Percentiles rank a stretch among this genome's conserved stretches.
These are phyloP conservation scores for Listronotus oregonensis DNA, from an alignment of 1,140 invertebrate genomes.

Conservation along the genomic window DNA sequence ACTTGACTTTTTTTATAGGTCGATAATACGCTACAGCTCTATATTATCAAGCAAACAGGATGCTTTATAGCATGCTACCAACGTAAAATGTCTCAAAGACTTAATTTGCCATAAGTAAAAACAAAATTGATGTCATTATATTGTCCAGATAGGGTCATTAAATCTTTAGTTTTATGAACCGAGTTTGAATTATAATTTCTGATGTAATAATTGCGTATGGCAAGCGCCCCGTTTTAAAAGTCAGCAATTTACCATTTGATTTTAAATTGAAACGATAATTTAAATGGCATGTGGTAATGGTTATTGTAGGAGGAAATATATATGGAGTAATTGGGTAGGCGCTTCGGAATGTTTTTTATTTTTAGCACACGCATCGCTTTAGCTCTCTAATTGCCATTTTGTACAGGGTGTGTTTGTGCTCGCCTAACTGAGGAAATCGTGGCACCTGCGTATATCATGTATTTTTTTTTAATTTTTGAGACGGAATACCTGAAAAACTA, in stretches of 20 bases:
- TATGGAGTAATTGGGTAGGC: no score
- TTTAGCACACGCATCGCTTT: no score
- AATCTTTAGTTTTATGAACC: background rate
- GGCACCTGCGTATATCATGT: no score
- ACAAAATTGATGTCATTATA: conserved; percentile 10
- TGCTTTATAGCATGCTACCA: background rate
- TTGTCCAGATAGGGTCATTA: background rate
- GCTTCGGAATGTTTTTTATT: no score
- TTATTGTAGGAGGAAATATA: background rate
- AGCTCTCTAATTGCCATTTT: no score
- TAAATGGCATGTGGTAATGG: background rate
- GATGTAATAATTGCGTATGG: background rate
- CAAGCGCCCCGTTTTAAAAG: background rate
- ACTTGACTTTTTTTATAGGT: no score
- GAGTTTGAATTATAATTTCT: background rate
- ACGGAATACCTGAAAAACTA: no score
- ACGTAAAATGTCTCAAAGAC: conserved; percentile 1
- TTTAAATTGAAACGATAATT: conserved; percentile 5
- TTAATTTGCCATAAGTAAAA: conserved; percentile 13
- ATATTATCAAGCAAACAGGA: background rate
- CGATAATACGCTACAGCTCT: no score
- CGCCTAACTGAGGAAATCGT: no score
- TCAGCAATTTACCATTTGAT: conserved; percentile 2
- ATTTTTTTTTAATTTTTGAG: no score
- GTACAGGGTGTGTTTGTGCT: no score